Percentiles rank a stretch among this genome's conserved stretches.
Conservation (phyloP, 1,140 invertebrate genomes). For the Archegozetes longisetosus region DNA sequence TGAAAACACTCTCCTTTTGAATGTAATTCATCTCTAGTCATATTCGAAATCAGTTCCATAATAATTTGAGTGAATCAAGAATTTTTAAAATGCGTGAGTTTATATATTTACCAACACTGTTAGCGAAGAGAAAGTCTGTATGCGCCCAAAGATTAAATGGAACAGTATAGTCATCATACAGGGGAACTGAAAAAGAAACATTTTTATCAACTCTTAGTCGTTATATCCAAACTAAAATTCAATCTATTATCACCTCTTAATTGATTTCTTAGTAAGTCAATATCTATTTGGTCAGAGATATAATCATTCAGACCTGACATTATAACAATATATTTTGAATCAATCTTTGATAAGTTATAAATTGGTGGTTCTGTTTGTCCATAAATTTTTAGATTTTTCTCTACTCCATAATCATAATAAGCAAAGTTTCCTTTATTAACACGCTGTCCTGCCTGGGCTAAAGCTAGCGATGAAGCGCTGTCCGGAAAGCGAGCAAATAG, state of each 20-base stretch:
- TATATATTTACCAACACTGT: background rate
- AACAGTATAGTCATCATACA: constrained; percentile 11
- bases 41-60: too few relatives aligned
- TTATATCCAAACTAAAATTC: background rate
- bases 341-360: constrained; percentile 13
- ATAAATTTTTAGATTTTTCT: constrained; percentile 9
- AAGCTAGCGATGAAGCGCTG: background rate
- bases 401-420: constrained; percentile 18
- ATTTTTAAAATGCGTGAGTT: constrained; percentile 7
- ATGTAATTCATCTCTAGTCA: too few relatives aligned
- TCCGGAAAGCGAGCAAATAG: constrained; percentile 5
- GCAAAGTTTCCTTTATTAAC: background rate
- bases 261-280: constrained; percentile 8
- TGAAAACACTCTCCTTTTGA: too few relatives aligned
- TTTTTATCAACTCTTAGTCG: background rate
- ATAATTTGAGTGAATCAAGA: background rate
- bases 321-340: constrained; percentile 6
- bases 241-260: constrained; percentile 9
- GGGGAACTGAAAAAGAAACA: background rate
- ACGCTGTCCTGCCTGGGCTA: constrained; percentile 8
- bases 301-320: constrained; percentile 13
- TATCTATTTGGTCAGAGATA: constrained; percentile 7
- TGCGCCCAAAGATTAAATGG: constrained; percentile 8
- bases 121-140: constrained; percentile 12
- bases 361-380: background rate